phyloP scores from a whole-genome alignment of 2,888 invertebrate species.

The Colletes collaris region DNA sequence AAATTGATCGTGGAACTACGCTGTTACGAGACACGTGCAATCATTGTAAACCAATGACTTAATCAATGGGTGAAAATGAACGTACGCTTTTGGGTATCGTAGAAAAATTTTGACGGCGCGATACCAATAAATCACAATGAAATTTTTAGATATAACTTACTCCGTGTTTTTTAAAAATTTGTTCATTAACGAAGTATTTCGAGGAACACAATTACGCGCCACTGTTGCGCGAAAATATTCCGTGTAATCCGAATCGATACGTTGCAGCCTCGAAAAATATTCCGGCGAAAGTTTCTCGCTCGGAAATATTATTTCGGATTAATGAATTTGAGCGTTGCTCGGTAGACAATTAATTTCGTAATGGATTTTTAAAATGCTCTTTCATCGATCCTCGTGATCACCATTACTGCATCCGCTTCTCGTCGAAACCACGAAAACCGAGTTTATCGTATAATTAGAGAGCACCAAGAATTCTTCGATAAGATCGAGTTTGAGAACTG shows the following conservation, averaged over 20 bases:
- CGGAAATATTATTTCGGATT: neutral
- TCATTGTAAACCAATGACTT: conserved; percentile 18
- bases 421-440: no score
- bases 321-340: neutral
- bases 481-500: no score
- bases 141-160: no score
- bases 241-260: neutral
- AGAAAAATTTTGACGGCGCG: no score
- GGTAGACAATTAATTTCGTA: neutral
- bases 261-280: neutral
- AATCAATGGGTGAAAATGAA: conserved; percentile 1
- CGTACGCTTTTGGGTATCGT: neutral
- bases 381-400: neutral
- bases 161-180: no score
- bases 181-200: neutral
- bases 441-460: no score
- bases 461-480: no score
- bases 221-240: neutral
- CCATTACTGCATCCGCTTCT: neutral
- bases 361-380: neutral
- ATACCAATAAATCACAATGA: no score
- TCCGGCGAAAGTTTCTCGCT: neutral
- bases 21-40: conserved; percentile 33
- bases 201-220: neutral
- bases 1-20: conserved; percentile 56